Conservation (phyloP, 2,888 invertebrate species). For the Orthonevra nobilis region DNA sequence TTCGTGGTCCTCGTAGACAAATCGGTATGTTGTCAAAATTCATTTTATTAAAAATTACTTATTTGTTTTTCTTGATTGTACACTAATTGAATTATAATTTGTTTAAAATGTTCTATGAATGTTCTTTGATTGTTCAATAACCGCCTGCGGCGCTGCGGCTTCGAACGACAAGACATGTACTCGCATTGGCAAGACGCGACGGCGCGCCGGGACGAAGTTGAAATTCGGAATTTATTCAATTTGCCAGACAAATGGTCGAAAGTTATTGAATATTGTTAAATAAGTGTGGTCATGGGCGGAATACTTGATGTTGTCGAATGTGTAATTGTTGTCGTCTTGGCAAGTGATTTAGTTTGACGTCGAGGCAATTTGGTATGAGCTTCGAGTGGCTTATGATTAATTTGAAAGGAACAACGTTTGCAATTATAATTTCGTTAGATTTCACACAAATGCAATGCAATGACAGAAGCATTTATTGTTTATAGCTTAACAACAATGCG, state of each 20-base stretch:
- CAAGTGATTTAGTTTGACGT: conserved; percentile 60
- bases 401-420: conserved; percentile 23
- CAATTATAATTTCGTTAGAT: conserved; percentile 35
- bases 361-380: conserved; percentile 50
- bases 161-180: not conserved
- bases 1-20: conserved; percentile 37
- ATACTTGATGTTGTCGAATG: conserved; percentile 42
- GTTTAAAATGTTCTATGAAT: conserved; percentile 43
- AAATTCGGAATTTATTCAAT: conserved; percentile 41
- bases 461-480: too few relatives aligned
- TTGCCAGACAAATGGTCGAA: conserved; percentile 56
- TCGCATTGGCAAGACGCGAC: not conserved
- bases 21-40: conserved; percentile 41
- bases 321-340: conserved; percentile 25
- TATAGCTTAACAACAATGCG: too few relatives aligned
- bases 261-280: conserved; percentile 64
- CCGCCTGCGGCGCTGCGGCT: conserved; percentile 8
- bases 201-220: not conserved
- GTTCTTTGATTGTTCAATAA: conserved; percentile 31
- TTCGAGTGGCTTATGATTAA: conserved; percentile 44
- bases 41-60: conserved; percentile 1
- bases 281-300: conserved; percentile 61
- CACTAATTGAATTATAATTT: conserved; percentile 64
- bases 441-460: conserved; percentile 10
- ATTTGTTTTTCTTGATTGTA: not conserved